Base-by-base conservation (phyloP, 2,113 vertebrate species). In the Ophthalmolycus amberensis region DNA sequence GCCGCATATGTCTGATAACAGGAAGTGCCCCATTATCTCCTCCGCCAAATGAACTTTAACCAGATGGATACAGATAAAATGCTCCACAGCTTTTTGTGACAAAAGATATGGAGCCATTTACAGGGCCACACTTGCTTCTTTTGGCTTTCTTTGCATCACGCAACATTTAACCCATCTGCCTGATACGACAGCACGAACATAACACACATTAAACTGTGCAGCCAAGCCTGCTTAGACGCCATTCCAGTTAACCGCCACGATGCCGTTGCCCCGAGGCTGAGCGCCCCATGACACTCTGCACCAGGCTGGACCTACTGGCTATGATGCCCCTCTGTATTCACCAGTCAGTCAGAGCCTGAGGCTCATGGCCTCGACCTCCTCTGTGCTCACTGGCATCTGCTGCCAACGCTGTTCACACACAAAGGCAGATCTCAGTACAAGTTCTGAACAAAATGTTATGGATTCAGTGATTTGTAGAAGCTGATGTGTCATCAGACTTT, bases 261-360 rank as follows among this genome's bases (percentile, higher is more conserved):
- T 75, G 59, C 32, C 62, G 86, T 48, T 67, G 44, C 71, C 81
- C 50, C 18, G n/a, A 3, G 34, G 81, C 84, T 29, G 22, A 72
- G 22, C 25, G 38, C 34, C 50, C 50, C 32, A 38, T 85, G 73
- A 80, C 60, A 71, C 82, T 42, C 14, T 75, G 78, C 32, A 75
- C 60, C 83, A 74, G 77, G 4, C 81, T 58, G 79, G 63, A 89
- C 79, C 77, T 78, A 58, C 78, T 86, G 85, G 56, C 75, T 78
- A 40, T n/a, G 58, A 50, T 79, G 71, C 71, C 25, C 25, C 63
- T 62, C 75, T 79, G 48, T 65, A 60, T 52, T 58, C 50, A 83
- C 63, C 66, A 77, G 75, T 77, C 67, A 77, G 54, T 82, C 66
- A 58, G 54, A 74, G 52, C 73, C 76, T 12, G 40, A 34, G 76